Evolutionary conservation across 2,888 invertebrate genomes (phyloP).

Genomic region (Spilosoma lubricipeda): DNA sequence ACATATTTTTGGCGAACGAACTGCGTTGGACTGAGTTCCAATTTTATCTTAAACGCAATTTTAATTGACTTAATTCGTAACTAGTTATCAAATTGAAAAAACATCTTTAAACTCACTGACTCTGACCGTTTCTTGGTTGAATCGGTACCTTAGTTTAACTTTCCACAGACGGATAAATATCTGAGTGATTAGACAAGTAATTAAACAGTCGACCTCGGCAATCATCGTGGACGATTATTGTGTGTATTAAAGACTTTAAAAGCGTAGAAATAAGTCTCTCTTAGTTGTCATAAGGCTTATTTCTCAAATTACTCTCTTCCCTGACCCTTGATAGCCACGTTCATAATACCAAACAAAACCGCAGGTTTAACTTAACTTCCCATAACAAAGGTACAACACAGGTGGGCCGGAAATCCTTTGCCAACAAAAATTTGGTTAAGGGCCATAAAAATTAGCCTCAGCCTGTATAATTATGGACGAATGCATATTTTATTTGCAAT

Average conservation of each 20-base stretch:
- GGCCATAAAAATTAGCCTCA: slow-evolving; percentile 55
- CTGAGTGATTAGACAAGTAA: no score
- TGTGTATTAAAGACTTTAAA: no score
- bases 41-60: not conserved
- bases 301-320: not conserved
- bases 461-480: slow-evolving; percentile 12
- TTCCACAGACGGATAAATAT: no score
- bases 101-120: not conserved
- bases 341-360: slow-evolving; percentile 18
- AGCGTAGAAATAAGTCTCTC: no score
- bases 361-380: not conserved
- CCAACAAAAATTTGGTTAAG: slow-evolving; percentile 55
- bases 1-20: not conserved
- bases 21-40: not conserved
- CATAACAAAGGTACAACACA: slow-evolving; percentile 41
- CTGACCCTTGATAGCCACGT: not conserved
- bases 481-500: slow-evolving; percentile 21
- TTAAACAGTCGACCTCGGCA: no score
- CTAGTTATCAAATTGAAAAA: not conserved
- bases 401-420: slow-evolving; percentile 57
- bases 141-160: no score
- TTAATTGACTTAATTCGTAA: not conserved
- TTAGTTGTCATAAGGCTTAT: no score
- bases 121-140: no score
- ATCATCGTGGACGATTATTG: no score